A percentile compares a stretch with the other conserved stretches of the same genome.
Evolutionary conservation across 2,113 vertebrate species (phyloP).

Genomic region (Pseudorectes ferrugineus): DNA sequence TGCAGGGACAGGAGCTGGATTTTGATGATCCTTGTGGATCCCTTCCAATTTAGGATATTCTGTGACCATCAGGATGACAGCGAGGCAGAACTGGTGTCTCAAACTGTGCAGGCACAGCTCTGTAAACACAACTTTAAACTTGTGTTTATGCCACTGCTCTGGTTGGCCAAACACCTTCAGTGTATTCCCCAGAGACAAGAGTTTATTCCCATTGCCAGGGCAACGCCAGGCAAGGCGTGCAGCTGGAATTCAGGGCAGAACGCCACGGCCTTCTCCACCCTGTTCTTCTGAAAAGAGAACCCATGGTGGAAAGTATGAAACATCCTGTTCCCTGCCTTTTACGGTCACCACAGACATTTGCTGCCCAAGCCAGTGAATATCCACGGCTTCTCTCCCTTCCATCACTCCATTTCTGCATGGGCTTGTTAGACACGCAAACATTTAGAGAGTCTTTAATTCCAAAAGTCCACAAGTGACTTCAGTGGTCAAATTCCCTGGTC

Average conservation of each 20-base stretch:
- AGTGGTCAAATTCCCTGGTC: background rate
- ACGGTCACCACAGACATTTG: background rate
- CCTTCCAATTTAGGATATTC: background rate
- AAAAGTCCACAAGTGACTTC: background rate
- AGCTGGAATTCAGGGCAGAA: background rate
- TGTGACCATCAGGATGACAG: accelerated
- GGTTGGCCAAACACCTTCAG: background rate
- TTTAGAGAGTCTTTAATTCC: background rate
- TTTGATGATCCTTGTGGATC: background rate
- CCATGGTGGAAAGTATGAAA: background rate
- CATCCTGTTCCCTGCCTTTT: conserved; percentile 33
- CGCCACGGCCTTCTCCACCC: background rate
- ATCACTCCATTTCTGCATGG: background rate
- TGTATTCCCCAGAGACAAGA: background rate
- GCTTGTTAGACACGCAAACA: background rate
- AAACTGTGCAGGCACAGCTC: background rate
- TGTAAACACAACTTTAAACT: background rate
- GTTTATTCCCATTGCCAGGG: conserved; percentile 5
- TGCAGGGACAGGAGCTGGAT: background rate
- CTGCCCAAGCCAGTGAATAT: background rate
- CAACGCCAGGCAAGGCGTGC: background rate
- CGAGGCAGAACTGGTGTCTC: background rate
- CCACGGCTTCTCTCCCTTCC: background rate
- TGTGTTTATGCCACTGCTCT: background rate
- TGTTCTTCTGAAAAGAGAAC: background rate